These are phyloP conservation scores for Corydoras sp. DNA, from an alignment of 2,113 vertebrate species.

Conservation along the genomic window DNA sequence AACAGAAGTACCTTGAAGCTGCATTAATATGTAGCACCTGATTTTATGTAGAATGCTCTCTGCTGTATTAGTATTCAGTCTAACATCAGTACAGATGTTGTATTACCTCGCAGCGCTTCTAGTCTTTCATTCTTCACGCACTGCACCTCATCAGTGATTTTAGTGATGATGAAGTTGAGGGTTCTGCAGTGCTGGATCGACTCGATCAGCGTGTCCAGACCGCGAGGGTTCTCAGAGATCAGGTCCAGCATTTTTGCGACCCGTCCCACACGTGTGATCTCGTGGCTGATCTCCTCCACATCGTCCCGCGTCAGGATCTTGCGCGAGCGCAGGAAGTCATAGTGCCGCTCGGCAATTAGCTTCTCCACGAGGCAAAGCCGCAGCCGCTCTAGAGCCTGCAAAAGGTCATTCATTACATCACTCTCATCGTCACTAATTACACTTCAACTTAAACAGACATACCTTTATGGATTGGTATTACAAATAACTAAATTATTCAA, in stretches of 20 bases:
- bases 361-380: constrained; percentile 88
- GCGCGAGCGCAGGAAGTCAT: constrained; percentile 87
- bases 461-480: neutral
- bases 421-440: no score
- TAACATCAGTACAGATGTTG: no score
- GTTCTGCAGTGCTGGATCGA: constrained; percentile 82
- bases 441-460: constrained; percentile 54
- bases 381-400: constrained; percentile 67
- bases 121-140: constrained; percentile 86
- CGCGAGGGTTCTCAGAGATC: constrained; percentile 87
- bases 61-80: no score
- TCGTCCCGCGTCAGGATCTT: constrained; percentile 91
- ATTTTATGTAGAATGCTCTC: no score
- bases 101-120: constrained; percentile 78
- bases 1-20: no score
- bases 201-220: constrained; percentile 82
- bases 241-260: constrained; percentile 84
- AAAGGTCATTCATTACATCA: constrained; percentile 58
- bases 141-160: constrained; percentile 90
- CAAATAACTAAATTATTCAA: no score
- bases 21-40: no score
- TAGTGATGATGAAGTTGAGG: constrained; percentile 87
- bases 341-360: constrained; percentile 90
- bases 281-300: constrained; percentile 87
- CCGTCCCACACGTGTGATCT: constrained; percentile 78